Evolutionary conservation across 2,113 vertebrate genomes (phyloP).

Genomic region (Python bivittatus): DNA sequence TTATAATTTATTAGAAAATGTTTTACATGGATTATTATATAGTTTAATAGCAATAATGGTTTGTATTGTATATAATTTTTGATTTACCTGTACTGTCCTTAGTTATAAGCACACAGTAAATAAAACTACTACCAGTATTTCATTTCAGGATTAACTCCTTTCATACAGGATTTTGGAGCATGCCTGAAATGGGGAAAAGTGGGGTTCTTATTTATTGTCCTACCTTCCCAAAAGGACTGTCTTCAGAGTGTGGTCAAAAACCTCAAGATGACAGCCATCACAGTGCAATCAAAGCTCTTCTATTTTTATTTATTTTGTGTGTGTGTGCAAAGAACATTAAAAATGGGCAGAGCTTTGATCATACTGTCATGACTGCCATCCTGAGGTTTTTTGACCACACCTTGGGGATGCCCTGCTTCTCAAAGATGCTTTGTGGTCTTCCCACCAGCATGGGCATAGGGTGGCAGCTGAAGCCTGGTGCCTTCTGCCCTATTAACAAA

Average conservation of each 20-base stretch:
- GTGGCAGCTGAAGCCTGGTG: neutral
- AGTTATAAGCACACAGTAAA: neutral
- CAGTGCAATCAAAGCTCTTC: neutral
- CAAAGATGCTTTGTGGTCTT: neutral
- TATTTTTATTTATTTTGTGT: neutral
- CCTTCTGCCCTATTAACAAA: neutral
- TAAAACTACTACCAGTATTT: neutral
- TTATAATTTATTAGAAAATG: neutral
- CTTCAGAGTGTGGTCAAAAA: neutral
- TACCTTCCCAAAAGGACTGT: neutral
- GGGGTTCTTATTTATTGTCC: neutral
- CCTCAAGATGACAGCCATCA: neutral
- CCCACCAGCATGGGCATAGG: neutral
- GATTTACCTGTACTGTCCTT: neutral
- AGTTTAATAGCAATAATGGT: neutral
- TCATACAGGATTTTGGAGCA: neutral
- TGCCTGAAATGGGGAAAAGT: neutral
- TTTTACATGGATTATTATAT: neutral
- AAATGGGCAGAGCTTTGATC: neutral
- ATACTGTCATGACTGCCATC: neutral
- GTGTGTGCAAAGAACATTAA: neutral
- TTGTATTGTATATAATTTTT: neutral
- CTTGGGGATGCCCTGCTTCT: neutral
- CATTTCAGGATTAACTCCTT: neutral
- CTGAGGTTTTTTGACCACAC: neutral